Percentiles rank a stretch among this genome's conserved stretches.
Evolutionary conservation across 2,113 vertebrate species (phyloP).

Genomic region (Zosterops lateralis): DNA sequence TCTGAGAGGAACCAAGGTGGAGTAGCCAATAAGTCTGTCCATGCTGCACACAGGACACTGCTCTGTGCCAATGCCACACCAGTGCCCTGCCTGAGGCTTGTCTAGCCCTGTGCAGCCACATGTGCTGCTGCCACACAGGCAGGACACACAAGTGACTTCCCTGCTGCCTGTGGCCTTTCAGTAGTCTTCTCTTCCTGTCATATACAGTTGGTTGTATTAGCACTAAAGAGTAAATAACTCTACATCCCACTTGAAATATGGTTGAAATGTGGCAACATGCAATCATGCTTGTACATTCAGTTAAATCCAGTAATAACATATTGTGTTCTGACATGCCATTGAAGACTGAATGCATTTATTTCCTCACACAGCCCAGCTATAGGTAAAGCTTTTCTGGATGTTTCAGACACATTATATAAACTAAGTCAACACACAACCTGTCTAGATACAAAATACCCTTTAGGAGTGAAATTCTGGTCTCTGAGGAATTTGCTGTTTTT

Average conservation of each 20-base stretch:
- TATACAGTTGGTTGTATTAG: neutral
- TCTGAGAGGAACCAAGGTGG: neutral
- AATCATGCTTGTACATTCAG: neutral
- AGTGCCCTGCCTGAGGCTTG: neutral
- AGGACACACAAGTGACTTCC: neutral
- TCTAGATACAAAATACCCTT: neutral
- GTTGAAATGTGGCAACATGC: neutral
- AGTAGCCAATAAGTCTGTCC: neutral
- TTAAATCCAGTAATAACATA: neutral
- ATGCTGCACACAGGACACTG: fast-evolving
- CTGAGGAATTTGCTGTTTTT: neutral
- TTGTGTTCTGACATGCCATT: neutral
- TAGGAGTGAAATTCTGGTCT: neutral
- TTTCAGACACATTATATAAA: neutral
- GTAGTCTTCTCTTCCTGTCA: neutral
- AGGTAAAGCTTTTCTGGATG: neutral
- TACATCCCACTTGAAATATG: neutral
- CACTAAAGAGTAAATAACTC: neutral
- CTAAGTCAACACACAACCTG: neutral
- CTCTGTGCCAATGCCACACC: neutral
- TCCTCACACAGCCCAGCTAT: neutral
- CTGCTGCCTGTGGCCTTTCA: neutral
- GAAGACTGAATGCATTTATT: neutral
- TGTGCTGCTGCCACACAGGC: neutral
- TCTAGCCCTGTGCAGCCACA: neutral